These are phyloP conservation scores for Xiphophorus hellerii DNA, from an alignment of 2,113 vertebrate genomes.

Conservation along the genomic window DNA sequence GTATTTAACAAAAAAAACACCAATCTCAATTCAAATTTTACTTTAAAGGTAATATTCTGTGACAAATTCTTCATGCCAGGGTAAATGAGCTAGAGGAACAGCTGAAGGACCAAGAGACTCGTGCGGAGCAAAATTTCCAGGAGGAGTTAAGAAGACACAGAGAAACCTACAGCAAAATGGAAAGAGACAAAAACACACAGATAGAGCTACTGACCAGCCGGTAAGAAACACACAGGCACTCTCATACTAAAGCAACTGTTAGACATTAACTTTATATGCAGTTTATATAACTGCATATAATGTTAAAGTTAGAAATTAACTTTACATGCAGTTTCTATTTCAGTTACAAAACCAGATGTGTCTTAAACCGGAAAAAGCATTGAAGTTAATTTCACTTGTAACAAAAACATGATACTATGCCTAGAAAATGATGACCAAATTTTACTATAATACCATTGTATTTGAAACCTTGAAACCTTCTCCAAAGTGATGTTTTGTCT, in stretches of 20 bases:
- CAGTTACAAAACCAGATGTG: too few species aligned
- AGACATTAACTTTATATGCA: not conserved
- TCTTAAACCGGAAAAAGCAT: too few species aligned
- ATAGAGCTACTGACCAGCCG: slow-evolving; percentile 89
- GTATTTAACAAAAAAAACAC: not conserved
- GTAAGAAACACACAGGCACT: slow-evolving; percentile 68
- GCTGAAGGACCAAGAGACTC: slow-evolving; percentile 93
- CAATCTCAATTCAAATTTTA: not conserved
- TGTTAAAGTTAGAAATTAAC: too few species aligned
- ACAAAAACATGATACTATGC: too few species aligned
- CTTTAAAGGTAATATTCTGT: not conserved
- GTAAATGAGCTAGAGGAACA: slow-evolving; percentile 96
- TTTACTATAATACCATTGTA: too few species aligned
- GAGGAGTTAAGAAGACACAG: slow-evolving; percentile 87
- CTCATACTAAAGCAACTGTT: not conserved
- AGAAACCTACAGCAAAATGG: slow-evolving; percentile 88
- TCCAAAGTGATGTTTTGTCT: too few species aligned
- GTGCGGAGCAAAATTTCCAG: slow-evolving; percentile 86
- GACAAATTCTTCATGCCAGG: slow-evolving; percentile 67
- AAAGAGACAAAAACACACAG: slow-evolving; percentile 89
- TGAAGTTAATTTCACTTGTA: too few species aligned
- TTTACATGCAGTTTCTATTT: not conserved
- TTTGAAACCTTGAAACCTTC: too few species aligned
- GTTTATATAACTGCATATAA: too few species aligned
- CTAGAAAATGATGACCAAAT: too few species aligned